phyloP scores from a whole-genome alignment of 2,113 vertebrate species.

The Sylvia atricapilla region DNA sequence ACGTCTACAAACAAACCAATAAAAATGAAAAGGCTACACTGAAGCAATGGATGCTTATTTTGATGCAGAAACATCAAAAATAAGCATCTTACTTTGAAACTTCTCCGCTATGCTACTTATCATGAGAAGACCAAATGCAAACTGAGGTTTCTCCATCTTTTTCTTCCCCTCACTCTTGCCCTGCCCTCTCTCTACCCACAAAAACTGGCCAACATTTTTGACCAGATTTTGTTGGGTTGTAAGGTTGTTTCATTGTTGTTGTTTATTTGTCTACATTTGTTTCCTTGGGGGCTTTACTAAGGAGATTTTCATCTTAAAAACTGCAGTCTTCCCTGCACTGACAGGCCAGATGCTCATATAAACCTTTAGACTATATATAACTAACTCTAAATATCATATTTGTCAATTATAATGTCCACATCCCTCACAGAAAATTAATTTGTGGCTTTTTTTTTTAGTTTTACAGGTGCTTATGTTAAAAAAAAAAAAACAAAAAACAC shows the following conservation, averaged over 20 bases:
- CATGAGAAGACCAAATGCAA: not conserved
- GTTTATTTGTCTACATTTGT: not conserved
- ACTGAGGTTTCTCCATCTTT: not conserved
- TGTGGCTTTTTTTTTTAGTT: not conserved
- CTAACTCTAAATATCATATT: not conserved
- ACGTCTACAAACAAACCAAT: not conserved
- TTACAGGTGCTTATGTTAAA: not conserved
- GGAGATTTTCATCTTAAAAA: not conserved
- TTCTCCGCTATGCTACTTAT: not conserved
- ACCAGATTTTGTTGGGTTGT: not conserved
- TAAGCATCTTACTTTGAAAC: not conserved
- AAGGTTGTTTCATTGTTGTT: not conserved
- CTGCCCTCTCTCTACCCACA: accelerated
- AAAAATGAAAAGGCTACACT: not conserved
- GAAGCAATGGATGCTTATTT: not conserved
- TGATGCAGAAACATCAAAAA: not conserved
- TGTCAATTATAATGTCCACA: accelerated
- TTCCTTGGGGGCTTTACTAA: not conserved
- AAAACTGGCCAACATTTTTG: not conserved
- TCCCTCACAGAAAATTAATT: not conserved
- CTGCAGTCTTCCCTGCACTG: not conserved
- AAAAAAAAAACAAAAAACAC: not conserved
- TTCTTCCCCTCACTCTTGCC: not conserved
- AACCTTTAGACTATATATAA: not conserved
- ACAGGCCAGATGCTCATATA: not conserved